These are phyloP conservation scores for Dreissena polymorpha DNA, from an alignment of 1,140 invertebrate species.

Conservation along the genomic window DNA sequence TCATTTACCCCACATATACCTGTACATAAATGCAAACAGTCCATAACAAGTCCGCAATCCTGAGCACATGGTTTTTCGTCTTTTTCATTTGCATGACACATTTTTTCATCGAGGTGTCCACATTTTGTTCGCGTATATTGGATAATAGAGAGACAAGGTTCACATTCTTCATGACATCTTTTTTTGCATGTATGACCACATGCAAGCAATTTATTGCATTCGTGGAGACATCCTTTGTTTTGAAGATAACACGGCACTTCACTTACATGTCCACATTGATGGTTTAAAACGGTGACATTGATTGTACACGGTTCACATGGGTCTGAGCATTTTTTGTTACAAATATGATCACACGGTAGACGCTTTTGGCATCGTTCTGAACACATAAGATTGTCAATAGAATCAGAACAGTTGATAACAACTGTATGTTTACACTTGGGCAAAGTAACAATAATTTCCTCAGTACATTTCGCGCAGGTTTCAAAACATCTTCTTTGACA, in stretches of 20 bases:
- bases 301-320: not conserved
- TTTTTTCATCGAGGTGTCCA: not conserved
- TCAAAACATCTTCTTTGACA: conserved; percentile 58
- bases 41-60: not conserved
- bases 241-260: not conserved
- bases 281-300: not conserved
- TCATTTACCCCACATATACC: not conserved
- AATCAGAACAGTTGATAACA: not conserved
- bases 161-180: not conserved
- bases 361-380: not conserved
- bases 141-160: not conserved
- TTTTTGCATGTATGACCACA: not conserved
- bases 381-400: not conserved
- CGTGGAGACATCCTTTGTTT: not conserved
- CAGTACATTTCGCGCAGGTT: not conserved
- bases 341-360: not conserved
- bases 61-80: not conserved
- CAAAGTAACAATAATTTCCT: not conserved
- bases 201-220: not conserved
- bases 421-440: not conserved
- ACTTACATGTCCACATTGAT: conserved; percentile 2
- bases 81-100: not conserved
- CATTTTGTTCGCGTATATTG: not conserved
- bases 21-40: not conserved
- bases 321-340: not conserved